Base-by-base conservation (phyloP, 1,140 invertebrate genomes). In the Camponotus floridanus region DNA sequence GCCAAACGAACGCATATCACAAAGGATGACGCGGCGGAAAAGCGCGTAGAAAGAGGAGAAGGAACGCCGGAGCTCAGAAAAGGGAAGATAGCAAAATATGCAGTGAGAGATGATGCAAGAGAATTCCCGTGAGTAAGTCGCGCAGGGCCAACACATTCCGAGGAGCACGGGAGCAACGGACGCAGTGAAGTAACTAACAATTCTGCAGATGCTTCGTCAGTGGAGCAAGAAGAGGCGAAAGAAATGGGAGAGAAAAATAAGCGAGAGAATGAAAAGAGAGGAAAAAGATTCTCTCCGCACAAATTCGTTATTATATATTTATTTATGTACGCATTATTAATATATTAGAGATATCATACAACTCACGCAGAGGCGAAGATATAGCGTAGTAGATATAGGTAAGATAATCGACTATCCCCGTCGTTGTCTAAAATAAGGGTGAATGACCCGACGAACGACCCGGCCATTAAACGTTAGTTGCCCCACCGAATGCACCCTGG, bases 1-100 rank as follows among this genome's bases (percentile, higher is more conserved):
- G 79, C 79, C 68, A 83, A 81, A 83, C 39, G 79, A 83, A 83
- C 31, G 68, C 31, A 36, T 57, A 21, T 83, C 26, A 83, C 79
- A 83, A 83, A 83, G 79, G 79, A 33, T 39, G 65, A 55, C 36
- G 68, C 39, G 7, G 33, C 31, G 26, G 45, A n/a, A 80, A 39
- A 48, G 36, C 36, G 78, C 36, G 11, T 39, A 67, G 67, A 73
- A 73, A 83, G 79, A 81, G 79, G 55, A 74, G 79, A 83, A 73
- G 31, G 79, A 83, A 45, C 57, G 39, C 26, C 18, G 15, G 33
- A 0, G 36, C 48, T 55, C 42, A 48, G 65, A 18, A 61, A 61
- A 26, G 55, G 2, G 74, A 71, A 80, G 48, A 42, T 11, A 8
- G 59, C 78, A 51, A 73, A 84, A 86, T 84, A 84, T 67, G 81